A percentile compares a stretch with the other conserved stretches of the same genome.
These are phyloP conservation scores for Steatornis caripensis DNA, from an alignment of 2,113 vertebrate genomes.

Conservation along the genomic window DNA sequence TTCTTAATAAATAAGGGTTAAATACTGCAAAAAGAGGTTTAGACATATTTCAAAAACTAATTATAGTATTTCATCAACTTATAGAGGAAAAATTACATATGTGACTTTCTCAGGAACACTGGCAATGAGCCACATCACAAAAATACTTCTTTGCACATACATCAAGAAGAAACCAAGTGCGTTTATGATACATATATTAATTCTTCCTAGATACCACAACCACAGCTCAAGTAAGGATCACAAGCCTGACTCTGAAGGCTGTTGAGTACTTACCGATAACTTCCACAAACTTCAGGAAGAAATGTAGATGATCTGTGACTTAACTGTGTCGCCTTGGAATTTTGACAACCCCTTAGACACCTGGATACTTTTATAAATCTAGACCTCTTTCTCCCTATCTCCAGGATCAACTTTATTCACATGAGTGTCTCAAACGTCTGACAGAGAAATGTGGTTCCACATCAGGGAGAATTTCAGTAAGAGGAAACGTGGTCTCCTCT, in stretches of 20 bases:
- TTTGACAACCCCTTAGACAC: background rate
- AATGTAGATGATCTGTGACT: background rate
- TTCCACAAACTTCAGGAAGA: background rate
- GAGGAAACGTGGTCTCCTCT: background rate
- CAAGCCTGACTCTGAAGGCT: background rate
- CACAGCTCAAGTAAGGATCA: background rate
- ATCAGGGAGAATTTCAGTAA: background rate
- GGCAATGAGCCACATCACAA: constrained; percentile 24
- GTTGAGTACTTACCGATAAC: background rate
- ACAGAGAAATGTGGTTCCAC: background rate
- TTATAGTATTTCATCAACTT: background rate
- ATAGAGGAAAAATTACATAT: background rate
- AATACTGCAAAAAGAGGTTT: background rate
- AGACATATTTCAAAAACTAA: background rate
- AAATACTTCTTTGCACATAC: constrained; percentile 9
- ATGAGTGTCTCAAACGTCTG: background rate
- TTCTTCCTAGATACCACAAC: background rate
- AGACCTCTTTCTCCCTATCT: background rate
- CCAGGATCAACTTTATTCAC: background rate
- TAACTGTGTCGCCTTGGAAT: background rate
- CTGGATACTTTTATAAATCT: background rate
- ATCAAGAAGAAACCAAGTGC: background rate
- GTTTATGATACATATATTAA: background rate
- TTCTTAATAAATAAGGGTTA: constrained; percentile 1
- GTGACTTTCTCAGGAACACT: constrained; percentile 44